Base-by-base conservation (phyloP, 2,797 vertebrate species). In the Pantherophis alleghaniensis region DNA sequence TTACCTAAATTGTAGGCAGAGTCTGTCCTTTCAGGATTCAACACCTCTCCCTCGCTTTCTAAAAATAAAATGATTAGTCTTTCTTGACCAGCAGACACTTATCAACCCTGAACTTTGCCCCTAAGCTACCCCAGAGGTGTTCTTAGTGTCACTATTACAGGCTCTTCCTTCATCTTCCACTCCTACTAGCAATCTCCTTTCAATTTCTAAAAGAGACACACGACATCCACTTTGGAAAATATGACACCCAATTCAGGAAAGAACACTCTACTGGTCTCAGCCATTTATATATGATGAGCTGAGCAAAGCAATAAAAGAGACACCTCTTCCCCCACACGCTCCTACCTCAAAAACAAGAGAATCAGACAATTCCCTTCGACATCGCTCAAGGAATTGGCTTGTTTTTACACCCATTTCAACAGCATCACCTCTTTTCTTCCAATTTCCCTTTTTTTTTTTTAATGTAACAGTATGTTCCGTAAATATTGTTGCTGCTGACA, bases 401-500 rank as follows among this genome's bases (percentile, higher is more conserved):
- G 90, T 94, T 93, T 94, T 90, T 3, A 55, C 57, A 88, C 94
- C 91, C 95, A 37, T 55, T 94, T 95, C 87, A 93, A 95, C 92
- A 86, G 93, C 89, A 94, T 94, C 91, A 16, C 91, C 63, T 94
- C 93, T 94, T 96, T 94, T 63, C 96, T 97, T 96, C 96, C 93
- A 89, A 92, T 95, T 96, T 96, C 94, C 92, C 96, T 94, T 96
- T 42, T 93, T 32, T 32, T 32, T 47, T 95, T 83, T 95, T 47
- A 95, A 96, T 86, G 89, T 96, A 95, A 95, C 92, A 69, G 90
- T 94, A 90, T 83, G 51, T 96, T 97, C 94, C 95, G 95, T 96
- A 97, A 97, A 97, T 96, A 96, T 94, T 96, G 93, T 94, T 90
- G 74, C 94, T 95, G 55, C 95, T 95, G 96, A 96, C 96, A 97